Evolutionary conservation across 1,140 invertebrate species (phyloP), one percentile per base, ranked within the genome.

Genomic region (Teleopsis dalmanni): DNA sequence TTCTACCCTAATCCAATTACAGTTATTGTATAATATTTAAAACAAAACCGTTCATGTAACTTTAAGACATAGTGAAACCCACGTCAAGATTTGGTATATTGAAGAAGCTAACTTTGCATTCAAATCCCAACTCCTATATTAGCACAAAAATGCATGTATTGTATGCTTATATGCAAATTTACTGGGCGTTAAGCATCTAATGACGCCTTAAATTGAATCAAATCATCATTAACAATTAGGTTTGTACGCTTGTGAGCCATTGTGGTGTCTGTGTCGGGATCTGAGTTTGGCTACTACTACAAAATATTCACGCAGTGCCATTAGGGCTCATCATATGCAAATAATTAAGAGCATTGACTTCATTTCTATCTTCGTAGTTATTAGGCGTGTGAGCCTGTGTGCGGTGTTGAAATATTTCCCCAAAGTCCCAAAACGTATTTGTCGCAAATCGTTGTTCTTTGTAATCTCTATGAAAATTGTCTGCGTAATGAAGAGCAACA

Each of bases 171-270:
- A n/a, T n/a, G n/a, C n/a, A n/a, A n/a, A n/a, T n/a, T n/a, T n/a
- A n/a, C n/a, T n/a, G n/a, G n/a, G n/a, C n/a, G n/a, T n/a, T n/a
- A 60, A 60, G 54, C 60, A 60, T 60, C 64, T 67, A 67, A 67
- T 67, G 64, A 64, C 64, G 64, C 64, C 59, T 62, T 56, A 66
- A 67, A 67, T 67, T 67, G 64, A 66, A 60, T 67, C 64, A 67
- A 67, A 67, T 67, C 64, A 67, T 67, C 64, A 67, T 66, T 67
- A 67, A 66, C 64, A 67, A 67, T 66, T 51, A 47, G 47, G 26
- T 31, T 27, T 41, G 21, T 21, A 9, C 23, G 10, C 34, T 14
- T 29, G 34, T 21, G 26, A 14, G 40, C 23, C 40, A 21, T 42
- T 41, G 53, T 16, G 35, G n/a, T 31, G 23, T 14, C 8, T 21